Evolutionary conservation across 2,113 vertebrate species (phyloP).

Genomic region (Poecile atricapillus): DNA sequence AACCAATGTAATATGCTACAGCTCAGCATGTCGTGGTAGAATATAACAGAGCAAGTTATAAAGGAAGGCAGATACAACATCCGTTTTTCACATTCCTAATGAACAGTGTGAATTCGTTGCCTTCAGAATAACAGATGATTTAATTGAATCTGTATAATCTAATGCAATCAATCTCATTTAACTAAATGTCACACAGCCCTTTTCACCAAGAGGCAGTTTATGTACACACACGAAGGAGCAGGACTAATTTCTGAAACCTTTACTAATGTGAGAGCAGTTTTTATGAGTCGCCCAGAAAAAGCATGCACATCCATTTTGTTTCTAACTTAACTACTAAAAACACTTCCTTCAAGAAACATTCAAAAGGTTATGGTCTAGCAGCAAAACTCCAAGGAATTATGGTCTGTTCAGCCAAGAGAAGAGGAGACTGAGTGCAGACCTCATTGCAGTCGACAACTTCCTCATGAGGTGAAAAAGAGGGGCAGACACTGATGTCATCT

Average conservation of each 20-base stretch:
- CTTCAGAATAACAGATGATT: constrained; percentile 68
- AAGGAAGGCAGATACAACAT: constrained; percentile 25
- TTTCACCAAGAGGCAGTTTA: constrained; percentile 51
- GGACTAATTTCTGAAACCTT: constrained; percentile 39
- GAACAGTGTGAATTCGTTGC: constrained; percentile 44
- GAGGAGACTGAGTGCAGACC: background rate
- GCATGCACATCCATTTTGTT: background rate
- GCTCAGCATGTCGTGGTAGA: constrained; percentile 2
- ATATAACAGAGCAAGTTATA: background rate
- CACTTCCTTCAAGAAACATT: background rate
- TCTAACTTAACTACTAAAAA: background rate
- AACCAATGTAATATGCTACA: background rate
- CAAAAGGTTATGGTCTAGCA: background rate
- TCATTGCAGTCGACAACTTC: background rate
- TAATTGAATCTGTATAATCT: constrained; percentile 66
- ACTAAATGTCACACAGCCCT: constrained; percentile 61
- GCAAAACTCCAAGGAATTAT: background rate
- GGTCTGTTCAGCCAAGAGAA: background rate
- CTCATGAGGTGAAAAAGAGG: background rate
- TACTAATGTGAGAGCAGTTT: background rate
- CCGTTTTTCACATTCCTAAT: constrained; percentile 21
- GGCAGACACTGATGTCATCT: background rate
- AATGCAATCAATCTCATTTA: constrained; percentile 66
- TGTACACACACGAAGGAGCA: constrained; percentile 27
- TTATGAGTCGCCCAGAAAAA: background rate